Evolutionary conservation across 2,888 invertebrate genomes (phyloP), one percentile per base, ranked within the genome.

Genomic region (Pristionchus arcanus): DNA sequence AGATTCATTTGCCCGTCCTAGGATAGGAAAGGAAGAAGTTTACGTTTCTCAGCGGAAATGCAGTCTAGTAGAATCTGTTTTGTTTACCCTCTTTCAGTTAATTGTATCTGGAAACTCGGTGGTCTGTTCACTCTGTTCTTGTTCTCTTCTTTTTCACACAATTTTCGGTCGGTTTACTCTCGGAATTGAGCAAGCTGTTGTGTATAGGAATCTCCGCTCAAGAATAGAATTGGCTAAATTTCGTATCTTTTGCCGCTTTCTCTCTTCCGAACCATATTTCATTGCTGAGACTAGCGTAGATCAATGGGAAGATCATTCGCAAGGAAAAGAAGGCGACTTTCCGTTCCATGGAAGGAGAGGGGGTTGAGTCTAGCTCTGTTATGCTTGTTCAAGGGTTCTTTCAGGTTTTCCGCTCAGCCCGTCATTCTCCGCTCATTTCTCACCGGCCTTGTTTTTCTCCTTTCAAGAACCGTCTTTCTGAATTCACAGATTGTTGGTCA

Each of bases 401-500:
- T 71, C 71, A 71, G 31, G 31, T 31, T 28, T 42, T 42, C 77
- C 77, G 37, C 42, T 77, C 42, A 42, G 37, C 3, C 9, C 34
- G 42, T 49, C n/a, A n/a, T n/a, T n/a, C 37, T 74, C 74, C 31
- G 7, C n/a, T 31, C 42, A n/a, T 42, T 77, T 42, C 77, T n/a
- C 25, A 77, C 21, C 42, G 25, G 42, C 42, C 31, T 37, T 77
- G 77, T 77, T 77, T 21, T 77, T 11, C 42, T n/a, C 77, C 77
- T 42, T 42, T 42, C 77, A 77, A 19, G 15, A 77, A 77, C 77
- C 77, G 77, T 77, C 42, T 77, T 42, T 37, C 77, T 42, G 34
- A 21, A 77, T 77, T 77, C 77, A 77, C 77, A 15, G 77, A 77
- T 77, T 77, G 42, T 49, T 77, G 19, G 15, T 77, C 42, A 25